Evolutionary conservation across 2,888 invertebrate species (phyloP).

Genomic region (Phania funesta): DNA sequence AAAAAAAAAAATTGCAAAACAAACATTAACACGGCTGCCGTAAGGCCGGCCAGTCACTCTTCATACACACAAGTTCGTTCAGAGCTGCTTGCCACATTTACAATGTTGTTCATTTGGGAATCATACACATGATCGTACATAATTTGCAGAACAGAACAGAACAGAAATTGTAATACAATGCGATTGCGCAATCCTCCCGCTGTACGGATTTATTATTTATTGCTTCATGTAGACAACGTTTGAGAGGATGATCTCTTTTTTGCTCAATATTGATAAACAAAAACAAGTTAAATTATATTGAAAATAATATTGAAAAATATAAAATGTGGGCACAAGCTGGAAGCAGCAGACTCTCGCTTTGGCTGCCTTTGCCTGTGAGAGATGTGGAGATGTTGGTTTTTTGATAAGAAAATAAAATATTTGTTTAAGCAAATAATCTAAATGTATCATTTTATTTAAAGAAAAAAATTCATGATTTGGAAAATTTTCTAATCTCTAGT

Average conservation of each 20-base stretch:
- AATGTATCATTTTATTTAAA: constrained; percentile 4
- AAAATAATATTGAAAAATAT: constrained; percentile 24
- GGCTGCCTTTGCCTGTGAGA: background rate
- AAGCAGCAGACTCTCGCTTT: background rate
- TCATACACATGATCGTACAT: constrained; percentile 53
- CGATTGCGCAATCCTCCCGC: constrained; percentile 79
- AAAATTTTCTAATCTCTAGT: background rate
- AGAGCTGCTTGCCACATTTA: constrained; percentile 24
- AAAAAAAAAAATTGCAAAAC: constrained; percentile 37
- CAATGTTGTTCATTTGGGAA: constrained; percentile 15
- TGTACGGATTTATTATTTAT: constrained; percentile 79
- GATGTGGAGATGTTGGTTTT: background rate
- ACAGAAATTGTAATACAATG: constrained; percentile 42
- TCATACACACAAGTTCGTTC: background rate
- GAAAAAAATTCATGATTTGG: background rate
- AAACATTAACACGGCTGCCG: constrained; percentile 62
- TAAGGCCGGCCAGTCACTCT: constrained; percentile 41
- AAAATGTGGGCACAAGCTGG: constrained; percentile 1
- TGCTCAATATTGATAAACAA: constrained; percentile 12
- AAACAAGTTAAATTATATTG: background rate
- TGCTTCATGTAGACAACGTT: constrained; percentile 46
- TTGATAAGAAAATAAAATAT: constrained; percentile 4
- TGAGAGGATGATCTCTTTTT: constrained; percentile 36
- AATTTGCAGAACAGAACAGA: constrained; percentile 32
- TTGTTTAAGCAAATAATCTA: constrained; percentile 2